Conservation (phyloP, 53 echinoderm and acorn worm species). For the Apostichopus leukothele region DNA sequence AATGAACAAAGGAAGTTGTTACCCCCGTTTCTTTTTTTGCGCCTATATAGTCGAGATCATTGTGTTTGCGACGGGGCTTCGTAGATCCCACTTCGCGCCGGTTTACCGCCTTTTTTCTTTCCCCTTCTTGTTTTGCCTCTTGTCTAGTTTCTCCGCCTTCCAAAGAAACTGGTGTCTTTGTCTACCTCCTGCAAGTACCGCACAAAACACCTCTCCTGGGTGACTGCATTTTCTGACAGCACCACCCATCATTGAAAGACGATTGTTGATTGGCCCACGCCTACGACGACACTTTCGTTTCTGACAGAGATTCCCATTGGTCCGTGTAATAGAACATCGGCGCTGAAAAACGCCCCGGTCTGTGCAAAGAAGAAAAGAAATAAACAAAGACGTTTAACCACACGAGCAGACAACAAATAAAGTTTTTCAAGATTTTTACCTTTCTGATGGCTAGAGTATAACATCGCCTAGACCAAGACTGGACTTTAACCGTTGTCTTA, state of each 20-base stretch:
- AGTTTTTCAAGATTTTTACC: no score
- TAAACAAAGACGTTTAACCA: no score
- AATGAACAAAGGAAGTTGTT: no score
- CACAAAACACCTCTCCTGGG: not conserved
- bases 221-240: not conserved
- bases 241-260: not conserved
- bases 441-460: no score
- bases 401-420: no score
- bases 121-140: not conserved
- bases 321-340: not conserved
- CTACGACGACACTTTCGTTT: not conserved
- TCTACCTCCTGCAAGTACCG: not conserved
- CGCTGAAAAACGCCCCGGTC: no score
- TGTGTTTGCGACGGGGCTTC: no score
- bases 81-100: not conserved
- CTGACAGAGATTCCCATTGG: not conserved
- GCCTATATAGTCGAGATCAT: no score
- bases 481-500: no score
- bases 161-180: conserved; percentile 2
- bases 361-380: no score
- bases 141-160: not conserved
- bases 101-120: not conserved
- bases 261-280: not conserved
- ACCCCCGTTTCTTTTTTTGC: no score
- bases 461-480: no score